Base-by-base conservation (phyloP, 2,113 vertebrate species). In the Channa argus region DNA sequence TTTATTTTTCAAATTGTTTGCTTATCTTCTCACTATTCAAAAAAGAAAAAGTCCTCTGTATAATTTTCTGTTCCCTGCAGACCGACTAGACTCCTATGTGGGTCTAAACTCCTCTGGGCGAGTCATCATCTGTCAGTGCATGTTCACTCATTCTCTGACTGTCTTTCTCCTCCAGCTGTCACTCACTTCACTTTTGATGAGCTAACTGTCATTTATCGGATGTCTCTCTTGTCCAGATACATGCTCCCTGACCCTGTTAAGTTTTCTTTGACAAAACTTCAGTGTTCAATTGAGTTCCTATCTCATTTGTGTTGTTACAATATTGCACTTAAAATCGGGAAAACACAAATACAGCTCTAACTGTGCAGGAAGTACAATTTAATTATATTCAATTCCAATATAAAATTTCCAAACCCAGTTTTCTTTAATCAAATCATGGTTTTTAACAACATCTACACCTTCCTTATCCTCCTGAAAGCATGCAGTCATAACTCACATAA, bases 61-160 rank as follows among this genome's bases (percentile, higher is more conserved):
- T 50, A 9, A 13, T 39, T 64, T 12, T 50, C 51, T 9, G 8
- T 9, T 82, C 39, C 66, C 61, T 49, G 37, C 53, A 10, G n/a
- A 65, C n/a, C 45, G 1, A 8, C 53, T 15, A 15, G 6, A 41
- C 37, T 50, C 39, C 43, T 6, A 2, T 24, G 39, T 36, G 53
- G 37, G 38, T 55, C 56, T 13, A 15, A 51, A n/a, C 36, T 55
- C 50, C 41, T 49, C 44, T 1, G 7, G 51, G 36, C 0, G 34
- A 34, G 36, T 13, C 11, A 0, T 69, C 47, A 45, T 61, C 66
- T 46, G 55, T 67, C 5, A 2, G 5, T 63, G 15, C 51, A 15
- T 55, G 41, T 68, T 6, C 50, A 51, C 46, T 6, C 9, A 34
- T 43, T 45, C 39, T 39, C 14, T 4, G 12, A 44, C 41, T 14